phyloP scores from a whole-genome alignment of 2,113 vertebrate genomes.

The Microtus richardsoni region DNA sequence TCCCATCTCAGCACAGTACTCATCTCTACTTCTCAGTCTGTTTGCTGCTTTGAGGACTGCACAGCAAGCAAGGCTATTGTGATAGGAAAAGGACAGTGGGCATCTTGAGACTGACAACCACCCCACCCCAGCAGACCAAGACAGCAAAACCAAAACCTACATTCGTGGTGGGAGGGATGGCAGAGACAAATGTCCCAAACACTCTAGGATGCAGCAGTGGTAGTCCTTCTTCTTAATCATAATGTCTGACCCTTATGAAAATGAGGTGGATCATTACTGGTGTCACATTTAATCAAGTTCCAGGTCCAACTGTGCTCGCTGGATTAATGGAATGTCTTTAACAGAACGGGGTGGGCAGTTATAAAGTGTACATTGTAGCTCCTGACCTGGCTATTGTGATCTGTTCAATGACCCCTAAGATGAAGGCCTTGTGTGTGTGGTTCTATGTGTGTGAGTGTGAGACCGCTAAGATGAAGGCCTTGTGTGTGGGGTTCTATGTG shows the following conservation, averaged over 20 bases:
- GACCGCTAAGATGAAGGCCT: not conserved
- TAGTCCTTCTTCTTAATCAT: rapidly evolving
- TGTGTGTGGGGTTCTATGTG: not conserved
- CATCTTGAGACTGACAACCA: not conserved
- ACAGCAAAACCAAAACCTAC: not conserved
- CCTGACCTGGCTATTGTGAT: not conserved
- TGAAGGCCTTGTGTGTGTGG: not conserved
- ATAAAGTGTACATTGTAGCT: rapidly evolving
- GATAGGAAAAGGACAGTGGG: not conserved
- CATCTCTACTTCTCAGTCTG: not conserved
- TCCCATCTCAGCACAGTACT: not conserved
- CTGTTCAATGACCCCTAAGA: not conserved
- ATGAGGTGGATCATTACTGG: not conserved
- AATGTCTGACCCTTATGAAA: not conserved
- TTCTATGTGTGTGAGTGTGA: not conserved
- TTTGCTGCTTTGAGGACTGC: not conserved
- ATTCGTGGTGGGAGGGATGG: not conserved
- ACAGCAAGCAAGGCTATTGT: not conserved
- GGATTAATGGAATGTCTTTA: not conserved
- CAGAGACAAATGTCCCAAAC: not conserved
- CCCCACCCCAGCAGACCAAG: not conserved
- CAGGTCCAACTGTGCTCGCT: not conserved
- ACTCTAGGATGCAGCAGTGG: not conserved
- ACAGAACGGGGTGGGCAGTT: too few species aligned
- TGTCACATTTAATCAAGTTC: not conserved